Conservation (phyloP, 2,888 invertebrate genomes). For the Trissolcus japonicus region DNA sequence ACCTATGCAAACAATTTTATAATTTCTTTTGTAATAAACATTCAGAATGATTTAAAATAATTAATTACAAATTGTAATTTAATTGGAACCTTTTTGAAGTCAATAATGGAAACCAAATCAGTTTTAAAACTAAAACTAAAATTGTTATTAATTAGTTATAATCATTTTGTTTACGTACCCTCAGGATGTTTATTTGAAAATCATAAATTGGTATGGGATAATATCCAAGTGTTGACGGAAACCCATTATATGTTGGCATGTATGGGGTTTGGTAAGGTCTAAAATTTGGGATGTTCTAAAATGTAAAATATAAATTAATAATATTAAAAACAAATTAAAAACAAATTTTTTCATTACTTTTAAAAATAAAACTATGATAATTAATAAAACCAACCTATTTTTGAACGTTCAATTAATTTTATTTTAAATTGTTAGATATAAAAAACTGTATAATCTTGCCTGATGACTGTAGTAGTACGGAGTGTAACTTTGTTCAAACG, state of each 20-base stretch:
- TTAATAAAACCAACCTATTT: no score
- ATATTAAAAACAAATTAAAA: neutral
- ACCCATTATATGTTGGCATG: constrained; percentile 21
- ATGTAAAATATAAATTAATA: neutral
- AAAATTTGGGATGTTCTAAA: constrained; percentile 2
- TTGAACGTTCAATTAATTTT: no score
- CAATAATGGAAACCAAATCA: no score
- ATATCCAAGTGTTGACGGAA: constrained; percentile 31
- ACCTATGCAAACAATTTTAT: constrained; percentile 11
- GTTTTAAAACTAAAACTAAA: neutral
- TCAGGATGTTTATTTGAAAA: constrained; percentile 27
- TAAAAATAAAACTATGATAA: neutral
- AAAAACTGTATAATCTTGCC: neutral
- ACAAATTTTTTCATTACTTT: neutral
- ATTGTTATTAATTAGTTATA: neutral
- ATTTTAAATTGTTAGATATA: no score
- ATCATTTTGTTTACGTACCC: constrained; percentile 13
- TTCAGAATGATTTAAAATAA: neutral
- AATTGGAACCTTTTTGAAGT: neutral
- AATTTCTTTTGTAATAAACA: no score
- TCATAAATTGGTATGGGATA: constrained; percentile 31
- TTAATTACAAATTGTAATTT: neutral
- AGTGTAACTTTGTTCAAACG: constrained; percentile 13
- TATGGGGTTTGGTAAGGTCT: constrained; percentile 18
- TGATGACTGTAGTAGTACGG: constrained; percentile 34